Evolutionary conservation across 2,888 invertebrate species (phyloP).

Genomic region (Odiellus spinosus): DNA sequence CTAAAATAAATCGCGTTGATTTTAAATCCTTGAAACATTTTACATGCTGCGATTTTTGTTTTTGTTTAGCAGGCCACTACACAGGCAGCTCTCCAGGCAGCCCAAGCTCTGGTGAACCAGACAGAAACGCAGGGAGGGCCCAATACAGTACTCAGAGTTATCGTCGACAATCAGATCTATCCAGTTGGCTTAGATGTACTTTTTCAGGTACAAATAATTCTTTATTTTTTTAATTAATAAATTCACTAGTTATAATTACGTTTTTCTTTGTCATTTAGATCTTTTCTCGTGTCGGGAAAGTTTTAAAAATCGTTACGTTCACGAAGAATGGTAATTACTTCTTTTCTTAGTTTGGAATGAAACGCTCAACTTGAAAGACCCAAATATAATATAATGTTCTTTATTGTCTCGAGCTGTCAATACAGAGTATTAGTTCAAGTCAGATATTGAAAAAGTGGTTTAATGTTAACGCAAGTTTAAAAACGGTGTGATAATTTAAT

Average conservation of each 20-base stretch:
- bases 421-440: too few species aligned
- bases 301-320: conserved; percentile 98
- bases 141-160: conserved; percentile 79
- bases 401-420: too few species aligned
- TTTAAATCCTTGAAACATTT: too few species aligned
- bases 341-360: not conserved
- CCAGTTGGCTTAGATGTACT: conserved; percentile 95
- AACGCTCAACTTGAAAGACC: not conserved
- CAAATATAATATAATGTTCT: too few species aligned
- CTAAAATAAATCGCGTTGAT: too few species aligned
- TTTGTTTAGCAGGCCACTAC: conserved; percentile 59
- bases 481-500: too few species aligned
- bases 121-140: conserved; percentile 67
- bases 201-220: conserved; percentile 46
- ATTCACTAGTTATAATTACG: too few species aligned
- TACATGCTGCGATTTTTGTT: conserved; percentile 14
- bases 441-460: too few species aligned
- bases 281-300: conserved; percentile 96
- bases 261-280: conserved; percentile 41
- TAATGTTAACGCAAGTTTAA: too few species aligned
- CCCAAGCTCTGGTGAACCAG: conserved; percentile 55
- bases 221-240: too few species aligned
- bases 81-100: conserved; percentile 68
- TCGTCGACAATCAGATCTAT: conserved; percentile 97
- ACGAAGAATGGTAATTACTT: conserved; percentile 90